Evolutionary conservation across 2,888 invertebrate species (phyloP).

Genomic region (Stenotaenia linearis): DNA sequence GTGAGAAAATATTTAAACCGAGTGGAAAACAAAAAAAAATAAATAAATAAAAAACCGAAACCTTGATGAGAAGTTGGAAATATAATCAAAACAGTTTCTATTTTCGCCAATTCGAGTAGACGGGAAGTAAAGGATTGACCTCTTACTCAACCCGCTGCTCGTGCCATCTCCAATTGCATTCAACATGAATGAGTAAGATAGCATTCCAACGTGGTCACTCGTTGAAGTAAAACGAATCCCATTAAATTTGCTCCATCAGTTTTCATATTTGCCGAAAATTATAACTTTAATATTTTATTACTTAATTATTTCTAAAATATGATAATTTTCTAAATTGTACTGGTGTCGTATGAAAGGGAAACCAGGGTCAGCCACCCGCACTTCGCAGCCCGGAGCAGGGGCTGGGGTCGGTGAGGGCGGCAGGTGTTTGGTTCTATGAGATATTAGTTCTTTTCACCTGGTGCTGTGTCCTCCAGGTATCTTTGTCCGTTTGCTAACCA

Average conservation of each 20-base stretch:
- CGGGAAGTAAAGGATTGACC: constrained; percentile 24
- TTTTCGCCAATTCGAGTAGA: constrained; percentile 14
- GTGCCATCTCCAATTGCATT: constrained; percentile 24
- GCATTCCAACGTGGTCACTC: constrained; percentile 6
- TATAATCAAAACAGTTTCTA: background rate
- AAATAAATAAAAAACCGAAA: background rate
- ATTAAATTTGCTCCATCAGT: background rate
- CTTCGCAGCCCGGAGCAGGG: constrained; percentile 11
- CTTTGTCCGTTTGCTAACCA: constrained; percentile 8
- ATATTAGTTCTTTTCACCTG: constrained; percentile 24
- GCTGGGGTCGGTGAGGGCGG: constrained; percentile 24
- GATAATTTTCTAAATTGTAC: background rate
- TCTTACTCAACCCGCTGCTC: constrained; percentile 18
- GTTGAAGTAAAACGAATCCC: background rate
- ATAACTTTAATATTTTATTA: background rate
- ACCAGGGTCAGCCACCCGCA: constrained; percentile 7
- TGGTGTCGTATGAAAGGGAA: background rate
- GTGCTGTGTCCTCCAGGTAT: constrained; percentile 23
- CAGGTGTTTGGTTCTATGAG: constrained; percentile 15
- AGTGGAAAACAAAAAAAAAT: background rate
- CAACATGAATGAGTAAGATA: constrained; percentile 26
- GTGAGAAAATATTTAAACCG: background rate
- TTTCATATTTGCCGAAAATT: background rate
- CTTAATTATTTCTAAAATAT: background rate
- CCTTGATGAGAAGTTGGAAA: background rate